Conservation (phyloP, 2,113 vertebrate genomes). For the Rhea americana region DNA sequence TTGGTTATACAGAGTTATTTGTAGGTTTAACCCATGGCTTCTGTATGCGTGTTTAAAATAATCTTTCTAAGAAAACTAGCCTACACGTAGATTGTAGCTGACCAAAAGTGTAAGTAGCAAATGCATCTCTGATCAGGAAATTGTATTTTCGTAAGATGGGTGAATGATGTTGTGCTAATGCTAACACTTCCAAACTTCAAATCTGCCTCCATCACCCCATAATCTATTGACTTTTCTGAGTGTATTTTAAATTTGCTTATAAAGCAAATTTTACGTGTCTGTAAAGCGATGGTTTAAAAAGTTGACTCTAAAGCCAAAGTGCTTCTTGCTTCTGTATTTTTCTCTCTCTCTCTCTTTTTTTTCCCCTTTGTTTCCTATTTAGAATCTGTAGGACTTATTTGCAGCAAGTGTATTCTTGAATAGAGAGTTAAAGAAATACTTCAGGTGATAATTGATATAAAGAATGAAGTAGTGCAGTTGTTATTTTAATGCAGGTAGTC, state of each 20-base stretch:
- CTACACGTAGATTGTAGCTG: not conserved
- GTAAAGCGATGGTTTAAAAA: no score
- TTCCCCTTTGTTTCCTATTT: not conserved
- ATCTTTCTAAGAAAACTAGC: not conserved
- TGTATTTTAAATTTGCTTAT: not conserved
- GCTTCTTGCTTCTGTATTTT: not conserved
- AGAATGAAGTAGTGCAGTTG: not conserved
- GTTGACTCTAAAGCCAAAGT: no score
- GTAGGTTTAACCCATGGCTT: not conserved
- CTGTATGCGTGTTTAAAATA: not conserved
- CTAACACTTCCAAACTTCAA: not conserved
- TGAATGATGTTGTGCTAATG: not conserved
- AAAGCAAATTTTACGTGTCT: not conserved
- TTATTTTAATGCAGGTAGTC: not conserved
- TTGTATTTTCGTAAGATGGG: accelerated
- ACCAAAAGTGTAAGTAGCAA: not conserved
- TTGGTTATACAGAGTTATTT: not conserved
- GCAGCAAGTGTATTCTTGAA: not conserved
- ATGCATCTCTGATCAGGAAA: not conserved
- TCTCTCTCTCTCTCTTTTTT: not conserved
- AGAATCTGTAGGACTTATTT: not conserved
- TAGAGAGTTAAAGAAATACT: not conserved
- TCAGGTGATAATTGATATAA: not conserved
- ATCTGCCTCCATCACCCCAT: not conserved
- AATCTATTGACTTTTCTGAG: not conserved